Evolutionary conservation across 2,888 invertebrate genomes (phyloP).

Genomic region (Platypus cylindrus): DNA sequence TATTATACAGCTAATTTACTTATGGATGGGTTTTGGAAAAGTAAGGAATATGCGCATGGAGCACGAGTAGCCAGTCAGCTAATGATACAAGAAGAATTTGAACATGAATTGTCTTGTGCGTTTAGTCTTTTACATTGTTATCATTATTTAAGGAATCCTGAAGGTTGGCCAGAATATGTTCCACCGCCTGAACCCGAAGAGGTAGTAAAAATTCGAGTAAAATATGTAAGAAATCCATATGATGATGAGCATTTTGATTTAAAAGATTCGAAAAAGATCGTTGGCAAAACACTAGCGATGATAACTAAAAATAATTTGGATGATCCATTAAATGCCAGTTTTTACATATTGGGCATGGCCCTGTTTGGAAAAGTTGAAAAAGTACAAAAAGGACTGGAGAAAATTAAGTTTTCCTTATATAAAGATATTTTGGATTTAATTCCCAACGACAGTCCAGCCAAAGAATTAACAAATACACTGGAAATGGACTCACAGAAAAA

Average conservation of each 20-base stretch:
- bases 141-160: conserved; percentile 48
- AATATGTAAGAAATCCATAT: conserved; percentile 66
- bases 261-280: conserved; percentile 50
- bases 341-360: conserved; percentile 34
- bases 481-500: conserved; percentile 19
- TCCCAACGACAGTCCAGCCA: conserved; percentile 25
- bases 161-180: conserved; percentile 34
- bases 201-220: conserved; percentile 46
- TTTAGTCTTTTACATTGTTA: conserved; percentile 65
- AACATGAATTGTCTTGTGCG: conserved; percentile 53
- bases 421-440: conserved; percentile 33
- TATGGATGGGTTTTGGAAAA: conserved; percentile 63
- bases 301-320: conserved; percentile 37
- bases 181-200: conserved; percentile 35
- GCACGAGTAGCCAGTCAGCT: conserved; percentile 63
- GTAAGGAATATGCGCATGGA: conserved; percentile 55
- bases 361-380: conserved; percentile 30
- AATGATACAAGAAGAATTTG: conserved; percentile 82
- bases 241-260: conserved; percentile 88
- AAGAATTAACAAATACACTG: conserved; percentile 21
- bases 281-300: conserved; percentile 72
- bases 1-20: conserved; percentile 63
- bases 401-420: conserved; percentile 26
- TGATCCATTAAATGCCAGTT: conserved; percentile 38
- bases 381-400: conserved; percentile 25